These are phyloP conservation scores for Coluber constrictor DNA, from an alignment of 2,797 vertebrate genomes.

Conservation along the genomic window DNA sequence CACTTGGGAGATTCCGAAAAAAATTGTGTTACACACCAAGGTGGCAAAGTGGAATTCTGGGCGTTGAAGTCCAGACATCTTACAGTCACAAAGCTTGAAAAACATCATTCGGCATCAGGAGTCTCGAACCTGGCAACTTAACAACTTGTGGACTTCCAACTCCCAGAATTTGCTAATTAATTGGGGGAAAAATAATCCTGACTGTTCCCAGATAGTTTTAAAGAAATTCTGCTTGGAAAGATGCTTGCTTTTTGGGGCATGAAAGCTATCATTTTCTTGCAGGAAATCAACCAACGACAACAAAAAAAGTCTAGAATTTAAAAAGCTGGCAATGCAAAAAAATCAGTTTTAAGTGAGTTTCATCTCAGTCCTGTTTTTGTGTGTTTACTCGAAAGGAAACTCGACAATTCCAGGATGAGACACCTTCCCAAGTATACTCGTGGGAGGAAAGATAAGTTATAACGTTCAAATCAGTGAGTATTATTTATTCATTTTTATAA, in stretches of 20 bases:
- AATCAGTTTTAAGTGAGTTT: background rate
- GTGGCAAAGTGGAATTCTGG: too few relatives aligned
- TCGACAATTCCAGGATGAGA: background rate
- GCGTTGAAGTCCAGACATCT: too few relatives aligned
- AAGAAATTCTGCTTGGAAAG: background rate
- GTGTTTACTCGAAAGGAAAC: background rate
- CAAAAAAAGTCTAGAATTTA: background rate
- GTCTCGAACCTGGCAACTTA: too few relatives aligned
- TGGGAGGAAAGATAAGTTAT: background rate
- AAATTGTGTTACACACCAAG: too few relatives aligned
- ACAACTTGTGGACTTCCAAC: too few relatives aligned
- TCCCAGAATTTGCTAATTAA: background rate
- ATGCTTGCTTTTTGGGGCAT: background rate
- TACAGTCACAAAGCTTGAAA: too few relatives aligned
- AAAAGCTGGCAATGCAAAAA: background rate
- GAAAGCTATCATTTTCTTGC: background rate
- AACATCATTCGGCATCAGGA: too few relatives aligned
- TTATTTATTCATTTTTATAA: background rate
- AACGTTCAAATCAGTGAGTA: background rate
- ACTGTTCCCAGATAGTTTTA: background rate
- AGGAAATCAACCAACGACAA: background rate
- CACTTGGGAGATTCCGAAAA: too few relatives aligned
- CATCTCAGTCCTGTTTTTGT: background rate
- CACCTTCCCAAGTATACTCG: accelerated
- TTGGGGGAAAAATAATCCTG: background rate